Evolutionary conservation across 2,797 vertebrate species (phyloP), one percentile per base, ranked within the genome.

Genomic region (Avahi laniger): DNA sequence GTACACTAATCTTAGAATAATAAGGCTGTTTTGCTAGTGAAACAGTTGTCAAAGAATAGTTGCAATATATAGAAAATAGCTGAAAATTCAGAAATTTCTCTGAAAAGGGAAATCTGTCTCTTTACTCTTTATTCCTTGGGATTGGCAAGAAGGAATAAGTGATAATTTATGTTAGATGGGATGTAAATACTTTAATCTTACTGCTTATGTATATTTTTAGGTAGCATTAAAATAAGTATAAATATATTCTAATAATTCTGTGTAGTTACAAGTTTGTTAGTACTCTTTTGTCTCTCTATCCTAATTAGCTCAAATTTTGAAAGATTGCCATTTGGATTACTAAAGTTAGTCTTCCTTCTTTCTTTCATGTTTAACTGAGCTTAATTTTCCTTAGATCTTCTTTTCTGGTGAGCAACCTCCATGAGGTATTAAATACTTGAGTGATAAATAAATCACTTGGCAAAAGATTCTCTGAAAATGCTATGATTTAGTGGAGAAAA

Each of bases 311-410:
- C 72, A n/a, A 48, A 63, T 81, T 89, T 89, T 91, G 52, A 76
- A 96, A 69, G 13, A 57, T 69, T 87, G 35, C 43, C 50, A 73
- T 72, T 86, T 95, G 78, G 18, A 65, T 93, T 84, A 87, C 24
- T 82, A 38, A 72, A 91, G 4, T 70, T 81, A 48, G 48, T 76
- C 83, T 83, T 92, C 35, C 78, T 96, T 88, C 26, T 67, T 89
- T 61, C 38, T 65, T 69, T 85, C 22, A 48, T 91, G 14, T 84
- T 84, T 94, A 89, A 65, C 90, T 96, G 12, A 28, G 78, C 52
- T 72, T 93, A 79, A 65, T 81, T 94, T 93, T 94, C 57, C 70
- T 78, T 38, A 84, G 50, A 50, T 79, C 26, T n/a, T 92, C 63
- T 73, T 95, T 81, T 82, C 28, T 90, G 52, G 61, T 52, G 81